Evolutionary conservation across 2,797 vertebrate species (phyloP).

Genomic region (Scomberomorus guttatus): DNA sequence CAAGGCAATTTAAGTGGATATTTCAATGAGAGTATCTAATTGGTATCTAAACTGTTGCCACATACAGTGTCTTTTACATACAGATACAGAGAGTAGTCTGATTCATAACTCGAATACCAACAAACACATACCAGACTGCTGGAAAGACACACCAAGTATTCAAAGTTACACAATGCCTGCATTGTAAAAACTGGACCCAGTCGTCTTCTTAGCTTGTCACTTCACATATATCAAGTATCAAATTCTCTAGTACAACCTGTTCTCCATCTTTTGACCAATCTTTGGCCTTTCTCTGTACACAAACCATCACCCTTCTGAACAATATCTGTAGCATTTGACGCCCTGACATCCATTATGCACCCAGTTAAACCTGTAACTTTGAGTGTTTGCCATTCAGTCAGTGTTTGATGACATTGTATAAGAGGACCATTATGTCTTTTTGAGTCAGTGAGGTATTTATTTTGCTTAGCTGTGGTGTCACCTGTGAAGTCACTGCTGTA

Average conservation of each 20-base stretch:
- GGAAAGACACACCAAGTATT: not conserved
- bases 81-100: not conserved
- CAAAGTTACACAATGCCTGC: conserved; percentile 39
- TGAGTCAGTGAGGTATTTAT: conserved; percentile 23
- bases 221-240: conserved; percentile 46
- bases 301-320: conserved; percentile 21
- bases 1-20: not conserved
- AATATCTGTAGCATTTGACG: conserved; percentile 43
- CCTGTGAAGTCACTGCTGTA: not conserved
- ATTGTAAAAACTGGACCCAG: conserved; percentile 20
- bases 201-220: not conserved
- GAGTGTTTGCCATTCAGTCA: conserved; percentile 30
- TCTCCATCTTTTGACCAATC: conserved; percentile 22
- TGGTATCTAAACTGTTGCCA: not conserved
- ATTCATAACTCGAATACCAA: not conserved
- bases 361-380: conserved; percentile 41
- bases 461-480: conserved; percentile 23
- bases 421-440: conserved; percentile 20
- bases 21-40: not conserved
- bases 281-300: conserved; percentile 44
- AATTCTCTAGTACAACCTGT: conserved; percentile 40
- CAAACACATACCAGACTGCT: not conserved
- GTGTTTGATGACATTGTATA: conserved; percentile 14
- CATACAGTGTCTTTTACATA: not conserved
- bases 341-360: conserved; percentile 15